A percentile compares a stretch with the other conserved stretches of the same genome.
Evolutionary conservation across 2,888 invertebrate genomes (phyloP).

Genomic region (Perithous albicinctus): DNA sequence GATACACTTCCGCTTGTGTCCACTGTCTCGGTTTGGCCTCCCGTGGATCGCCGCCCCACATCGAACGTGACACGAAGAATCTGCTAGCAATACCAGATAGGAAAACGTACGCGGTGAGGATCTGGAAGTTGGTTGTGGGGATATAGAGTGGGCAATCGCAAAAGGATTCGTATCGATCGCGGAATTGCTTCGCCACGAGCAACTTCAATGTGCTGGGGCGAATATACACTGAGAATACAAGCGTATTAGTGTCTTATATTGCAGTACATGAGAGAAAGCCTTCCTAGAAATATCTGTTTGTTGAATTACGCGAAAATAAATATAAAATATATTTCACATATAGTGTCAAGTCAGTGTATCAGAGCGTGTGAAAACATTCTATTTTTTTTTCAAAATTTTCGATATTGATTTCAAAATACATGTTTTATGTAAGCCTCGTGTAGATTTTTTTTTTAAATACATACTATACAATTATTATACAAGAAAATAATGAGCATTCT

Average conservation of each 20-base stretch:
- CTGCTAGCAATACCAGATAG: conserved; percentile 38
- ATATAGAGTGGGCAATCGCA: conserved; percentile 14
- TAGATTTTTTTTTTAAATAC: no score
- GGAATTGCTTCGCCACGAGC: conserved; percentile 53
- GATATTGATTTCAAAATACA: no score
- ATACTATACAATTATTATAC: no score
- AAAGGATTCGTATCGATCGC: conserved; percentile 53
- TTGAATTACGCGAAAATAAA: background rate
- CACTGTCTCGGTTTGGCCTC: conserved; percentile 17
- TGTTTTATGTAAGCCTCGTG: no score
- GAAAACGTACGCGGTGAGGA: conserved; percentile 49
- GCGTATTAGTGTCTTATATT: background rate
- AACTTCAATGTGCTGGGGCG: conserved; percentile 35
- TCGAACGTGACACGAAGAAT: conserved; percentile 34
- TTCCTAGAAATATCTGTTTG: background rate
- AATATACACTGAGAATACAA: background rate
- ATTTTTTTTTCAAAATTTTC: no score
- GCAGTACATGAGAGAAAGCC: background rate
- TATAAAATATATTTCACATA: background rate
- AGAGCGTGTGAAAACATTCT: no score
- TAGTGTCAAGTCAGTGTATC: no score
- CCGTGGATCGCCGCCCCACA: conserved; percentile 13
- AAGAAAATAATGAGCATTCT: no score
- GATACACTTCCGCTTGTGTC: conserved; percentile 17
- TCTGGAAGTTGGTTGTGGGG: conserved; percentile 39